Percentiles rank a stretch among this genome's conserved stretches.
phyloP scores from a whole-genome alignment of 2,888 invertebrate species.

The Anthrax anthrax region DNA sequence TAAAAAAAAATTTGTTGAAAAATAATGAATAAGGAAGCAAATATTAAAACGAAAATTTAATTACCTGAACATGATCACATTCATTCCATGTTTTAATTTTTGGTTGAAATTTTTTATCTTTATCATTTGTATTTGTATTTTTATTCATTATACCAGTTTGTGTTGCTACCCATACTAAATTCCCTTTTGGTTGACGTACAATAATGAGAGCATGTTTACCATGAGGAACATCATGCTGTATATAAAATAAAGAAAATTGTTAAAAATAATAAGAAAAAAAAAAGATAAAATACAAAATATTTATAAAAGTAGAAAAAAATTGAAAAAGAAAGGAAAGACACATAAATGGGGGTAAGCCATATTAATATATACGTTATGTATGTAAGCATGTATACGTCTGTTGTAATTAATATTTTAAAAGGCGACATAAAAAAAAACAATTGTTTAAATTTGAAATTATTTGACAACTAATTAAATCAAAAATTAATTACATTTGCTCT shows the following conservation, averaged over 20 bases:
- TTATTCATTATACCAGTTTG: slow-evolving; percentile 45
- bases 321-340: too few relatives aligned
- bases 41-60: too few relatives aligned
- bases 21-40: too few relatives aligned
- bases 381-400: too few relatives aligned
- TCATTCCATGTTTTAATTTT: slow-evolving; percentile 62
- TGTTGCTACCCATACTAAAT: slow-evolving; percentile 69
- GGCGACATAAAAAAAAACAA: too few relatives aligned
- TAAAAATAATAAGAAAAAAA: not conserved
- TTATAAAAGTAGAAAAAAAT: not conserved
- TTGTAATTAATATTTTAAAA: too few relatives aligned
- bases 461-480: too few relatives aligned
- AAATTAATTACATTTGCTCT: too few relatives aligned
- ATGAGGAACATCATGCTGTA: slow-evolving; percentile 62
- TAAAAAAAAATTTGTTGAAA: too few relatives aligned
- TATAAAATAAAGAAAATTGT: slow-evolving; percentile 6
- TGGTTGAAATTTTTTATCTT: slow-evolving; percentile 39
- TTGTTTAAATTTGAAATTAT: too few relatives aligned
- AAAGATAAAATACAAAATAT: slow-evolving; percentile 4
- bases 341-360: too few relatives aligned
- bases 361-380: too few relatives aligned
- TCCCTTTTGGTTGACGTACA: slow-evolving; percentile 71
- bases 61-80: slow-evolving; percentile 67
- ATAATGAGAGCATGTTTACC: slow-evolving; percentile 81
- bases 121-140: slow-evolving; percentile 36